Evolutionary conservation across 2,113 vertebrate genomes (phyloP).

Genomic region (Lophius piscatorius): DNA sequence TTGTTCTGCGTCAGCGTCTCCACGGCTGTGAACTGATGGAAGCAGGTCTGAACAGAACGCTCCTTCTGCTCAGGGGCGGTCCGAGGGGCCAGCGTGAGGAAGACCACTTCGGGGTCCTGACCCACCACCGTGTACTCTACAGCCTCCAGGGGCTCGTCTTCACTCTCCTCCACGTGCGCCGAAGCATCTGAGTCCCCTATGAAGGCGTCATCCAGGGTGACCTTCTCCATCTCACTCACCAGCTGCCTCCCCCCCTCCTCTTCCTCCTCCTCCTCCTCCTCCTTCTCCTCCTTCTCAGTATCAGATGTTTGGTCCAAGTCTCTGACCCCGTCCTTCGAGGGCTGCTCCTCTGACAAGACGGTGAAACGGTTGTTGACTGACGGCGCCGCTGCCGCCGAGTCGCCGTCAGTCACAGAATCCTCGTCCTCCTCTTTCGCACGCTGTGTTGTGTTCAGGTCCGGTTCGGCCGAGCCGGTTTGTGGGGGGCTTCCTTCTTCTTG

Average conservation of each 20-base stretch:
- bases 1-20: constrained; percentile 90
- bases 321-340: constrained; percentile 30
- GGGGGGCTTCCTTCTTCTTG: constrained; percentile 12
- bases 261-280: constrained; percentile 48
- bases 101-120: constrained; percentile 88
- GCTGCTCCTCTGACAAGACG: constrained; percentile 56
- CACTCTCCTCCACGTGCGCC: constrained; percentile 56
- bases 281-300: constrained; percentile 32
- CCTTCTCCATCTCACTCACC: constrained; percentile 72
- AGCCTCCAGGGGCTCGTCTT: constrained; percentile 39
- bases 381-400: constrained; percentile 18
- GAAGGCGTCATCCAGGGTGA: constrained; percentile 75
- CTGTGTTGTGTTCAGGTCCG: constrained; percentile 1
- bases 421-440: constrained; percentile 35
- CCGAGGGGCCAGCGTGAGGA: constrained; percentile 85
- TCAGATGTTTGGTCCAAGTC: constrained; percentile 28
- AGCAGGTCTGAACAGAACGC: constrained; percentile 87
- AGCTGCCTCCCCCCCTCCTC: constrained; percentile 61
- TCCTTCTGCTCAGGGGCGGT: constrained; percentile 79
- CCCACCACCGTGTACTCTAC: constrained; percentile 81
- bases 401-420: constrained; percentile 32
- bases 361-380: constrained; percentile 59
- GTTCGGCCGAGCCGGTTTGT: constrained; percentile 10
- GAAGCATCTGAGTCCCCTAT: constrained; percentile 69
- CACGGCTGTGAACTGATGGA: constrained; percentile 92